Conservation (phyloP, 2,888 invertebrate genomes). For the Lysandra bellargus region DNA sequence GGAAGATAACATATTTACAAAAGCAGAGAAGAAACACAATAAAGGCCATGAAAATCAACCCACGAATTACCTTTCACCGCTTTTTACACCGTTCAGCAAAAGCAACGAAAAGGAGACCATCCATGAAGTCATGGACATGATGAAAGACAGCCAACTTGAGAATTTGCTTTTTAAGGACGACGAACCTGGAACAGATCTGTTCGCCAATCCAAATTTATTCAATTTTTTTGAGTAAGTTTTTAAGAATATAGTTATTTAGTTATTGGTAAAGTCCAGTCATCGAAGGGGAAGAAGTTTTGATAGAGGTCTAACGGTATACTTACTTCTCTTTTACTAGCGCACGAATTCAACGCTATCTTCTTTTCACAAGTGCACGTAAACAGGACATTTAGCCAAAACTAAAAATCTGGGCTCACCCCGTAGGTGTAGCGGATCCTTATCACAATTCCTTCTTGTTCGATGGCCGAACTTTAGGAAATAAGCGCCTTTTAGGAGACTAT, state of each 20-base stretch:
- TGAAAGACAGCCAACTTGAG: slow-evolving; percentile 49
- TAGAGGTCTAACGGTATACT: not conserved
- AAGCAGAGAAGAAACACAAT: not conserved
- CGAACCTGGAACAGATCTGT: slow-evolving; percentile 41
- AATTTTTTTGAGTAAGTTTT: slow-evolving; percentile 36
- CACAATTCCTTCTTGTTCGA: too few species aligned
- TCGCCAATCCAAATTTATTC: slow-evolving; percentile 45
- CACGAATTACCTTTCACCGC: not conserved
- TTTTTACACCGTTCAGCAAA: slow-evolving; percentile 27
- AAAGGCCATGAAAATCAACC: not conserved
- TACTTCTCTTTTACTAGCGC: not conserved
- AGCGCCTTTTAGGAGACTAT: too few species aligned
- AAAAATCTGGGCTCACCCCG: too few species aligned
- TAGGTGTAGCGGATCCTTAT: too few species aligned
- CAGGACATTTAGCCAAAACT: too few species aligned
- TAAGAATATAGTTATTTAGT: not conserved
- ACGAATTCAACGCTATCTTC: not conserved
- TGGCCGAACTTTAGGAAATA: too few species aligned
- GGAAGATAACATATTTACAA: not conserved
- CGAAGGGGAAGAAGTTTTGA: not conserved
- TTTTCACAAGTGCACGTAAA: not conserved
- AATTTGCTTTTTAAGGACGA: slow-evolving; percentile 44
- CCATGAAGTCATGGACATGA: slow-evolving; percentile 48
- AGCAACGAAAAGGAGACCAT: slow-evolving; percentile 44
- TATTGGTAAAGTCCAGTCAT: not conserved